These are phyloP conservation scores for Muscicapa adusta DNA, from an alignment of 2,113 vertebrate species.

Conservation along the genomic window DNA sequence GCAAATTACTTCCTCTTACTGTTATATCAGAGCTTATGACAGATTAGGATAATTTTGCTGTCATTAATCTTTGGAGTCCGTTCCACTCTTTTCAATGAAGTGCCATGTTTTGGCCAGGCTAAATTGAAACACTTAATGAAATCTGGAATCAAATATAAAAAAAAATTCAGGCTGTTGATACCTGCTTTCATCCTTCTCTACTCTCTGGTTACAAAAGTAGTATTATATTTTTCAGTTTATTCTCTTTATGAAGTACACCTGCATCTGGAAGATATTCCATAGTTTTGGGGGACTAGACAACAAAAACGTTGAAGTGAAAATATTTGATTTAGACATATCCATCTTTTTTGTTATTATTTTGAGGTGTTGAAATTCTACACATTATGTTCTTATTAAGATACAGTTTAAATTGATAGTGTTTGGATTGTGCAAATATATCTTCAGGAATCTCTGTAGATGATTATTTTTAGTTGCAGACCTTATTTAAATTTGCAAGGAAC, in stretches of 20 bases:
- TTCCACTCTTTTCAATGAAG: constrained; percentile 6
- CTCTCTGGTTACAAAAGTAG: not conserved
- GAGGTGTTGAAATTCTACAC: not conserved
- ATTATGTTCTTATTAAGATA: not conserved
- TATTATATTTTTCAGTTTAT: not conserved
- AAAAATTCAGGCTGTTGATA: not conserved
- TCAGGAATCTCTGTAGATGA: not conserved
- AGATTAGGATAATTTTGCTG: constrained; percentile 43
- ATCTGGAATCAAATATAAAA: not conserved
- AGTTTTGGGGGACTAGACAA: not conserved
- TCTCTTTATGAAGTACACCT: not conserved
- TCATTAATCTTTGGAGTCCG: constrained; percentile 46
- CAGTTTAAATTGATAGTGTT: not conserved
- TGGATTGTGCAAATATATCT: not conserved
- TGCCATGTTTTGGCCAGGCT: not conserved
- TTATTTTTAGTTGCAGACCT: not conserved
- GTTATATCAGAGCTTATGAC: constrained; percentile 30
- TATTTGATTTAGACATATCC: not conserved
- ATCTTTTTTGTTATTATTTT: not conserved
- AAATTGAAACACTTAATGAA: constrained; percentile 26
- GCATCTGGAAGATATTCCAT: not conserved
- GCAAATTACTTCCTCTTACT: constrained; percentile 35
- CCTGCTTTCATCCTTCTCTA: not conserved
- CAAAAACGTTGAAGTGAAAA: not conserved
- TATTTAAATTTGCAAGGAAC: not conserved